Conservation (phyloP, 2,113 vertebrate species). For the Microtus pennsylvanicus region DNA sequence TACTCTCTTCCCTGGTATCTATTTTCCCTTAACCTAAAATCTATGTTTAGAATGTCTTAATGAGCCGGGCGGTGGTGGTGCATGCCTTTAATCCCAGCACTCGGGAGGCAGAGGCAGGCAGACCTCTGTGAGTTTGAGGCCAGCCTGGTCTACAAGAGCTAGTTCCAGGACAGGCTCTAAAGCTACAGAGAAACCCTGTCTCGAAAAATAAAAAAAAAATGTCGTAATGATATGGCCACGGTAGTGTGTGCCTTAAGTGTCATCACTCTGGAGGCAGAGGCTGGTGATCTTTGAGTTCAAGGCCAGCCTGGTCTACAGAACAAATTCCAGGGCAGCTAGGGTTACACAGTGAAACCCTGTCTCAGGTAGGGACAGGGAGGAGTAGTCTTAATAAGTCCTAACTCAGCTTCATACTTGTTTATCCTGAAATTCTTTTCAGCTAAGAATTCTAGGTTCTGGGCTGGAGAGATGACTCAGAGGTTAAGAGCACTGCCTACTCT, state of each 20-base stretch:
- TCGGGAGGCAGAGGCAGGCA: too few relatives aligned
- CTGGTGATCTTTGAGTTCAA: neutral
- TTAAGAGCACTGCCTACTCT: too few relatives aligned
- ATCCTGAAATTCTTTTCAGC: neutral
- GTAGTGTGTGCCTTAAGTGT: neutral
- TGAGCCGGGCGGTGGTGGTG: too few relatives aligned
- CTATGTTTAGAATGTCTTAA: too few relatives aligned
- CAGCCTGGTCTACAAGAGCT: too few relatives aligned
- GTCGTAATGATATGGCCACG: neutral
- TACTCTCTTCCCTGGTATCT: neutral
- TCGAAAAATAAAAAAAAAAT: accelerated
- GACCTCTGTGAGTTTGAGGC: too few relatives aligned
- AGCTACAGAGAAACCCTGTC: too few relatives aligned
- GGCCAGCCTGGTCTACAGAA: neutral
- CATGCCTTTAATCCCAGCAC: too few relatives aligned
- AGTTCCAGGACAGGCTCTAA: too few relatives aligned
- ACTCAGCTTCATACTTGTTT: neutral
- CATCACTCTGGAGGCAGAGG: neutral
- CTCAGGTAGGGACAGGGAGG: neutral
- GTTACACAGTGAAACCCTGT: neutral
- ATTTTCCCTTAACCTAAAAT: neutral
- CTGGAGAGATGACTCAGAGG: too few relatives aligned
- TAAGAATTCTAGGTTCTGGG: neutral
- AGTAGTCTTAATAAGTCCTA: neutral
- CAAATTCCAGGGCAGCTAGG: neutral